Conservation (phyloP, 2,113 vertebrate species). For the Eulemur rufifrons region DNA sequence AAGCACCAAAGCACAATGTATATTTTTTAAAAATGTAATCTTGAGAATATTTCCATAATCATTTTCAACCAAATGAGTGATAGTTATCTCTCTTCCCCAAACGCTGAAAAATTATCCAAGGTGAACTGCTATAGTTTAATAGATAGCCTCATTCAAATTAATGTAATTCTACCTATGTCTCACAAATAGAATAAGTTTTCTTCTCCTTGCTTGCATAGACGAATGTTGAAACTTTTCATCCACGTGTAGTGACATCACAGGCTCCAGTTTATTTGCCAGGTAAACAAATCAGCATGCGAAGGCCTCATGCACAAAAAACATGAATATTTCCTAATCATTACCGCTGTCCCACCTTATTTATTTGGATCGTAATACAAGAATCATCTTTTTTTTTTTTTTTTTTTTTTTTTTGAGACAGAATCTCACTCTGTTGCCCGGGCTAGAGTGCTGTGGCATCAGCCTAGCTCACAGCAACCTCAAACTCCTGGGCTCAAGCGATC, state of each 20-base stretch:
- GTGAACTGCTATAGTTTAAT: neutral
- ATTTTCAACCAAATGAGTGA: conserved; percentile 17
- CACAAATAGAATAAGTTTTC: conserved; percentile 69
- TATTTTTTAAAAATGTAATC: neutral
- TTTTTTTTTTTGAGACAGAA: too few relatives aligned
- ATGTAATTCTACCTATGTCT: conserved; percentile 60
- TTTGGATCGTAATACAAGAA: conserved; percentile 31
- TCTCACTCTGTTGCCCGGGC: too few relatives aligned
- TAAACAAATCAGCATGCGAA: conserved; percentile 80
- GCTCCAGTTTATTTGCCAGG: conserved; percentile 41
- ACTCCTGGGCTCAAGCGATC: too few relatives aligned
- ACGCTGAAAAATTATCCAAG: conserved; percentile 24
- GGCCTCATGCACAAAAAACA: conserved; percentile 49
- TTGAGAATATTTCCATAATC: conserved; percentile 18
- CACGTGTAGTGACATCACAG: conserved; percentile 69
- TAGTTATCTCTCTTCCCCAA: conserved; percentile 4
- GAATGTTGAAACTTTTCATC: conserved; percentile 76
- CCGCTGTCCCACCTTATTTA: neutral
- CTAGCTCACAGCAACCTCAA: too few relatives aligned
- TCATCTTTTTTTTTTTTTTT: neutral
- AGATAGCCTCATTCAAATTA: conserved; percentile 28
- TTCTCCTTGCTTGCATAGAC: conserved; percentile 75
- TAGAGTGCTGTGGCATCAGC: too few relatives aligned
- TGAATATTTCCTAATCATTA: conserved; percentile 56
- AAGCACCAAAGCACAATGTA: neutral